phyloP scores from a whole-genome alignment of 2,888 invertebrate genomes.

The Spicauda simplicius region DNA sequence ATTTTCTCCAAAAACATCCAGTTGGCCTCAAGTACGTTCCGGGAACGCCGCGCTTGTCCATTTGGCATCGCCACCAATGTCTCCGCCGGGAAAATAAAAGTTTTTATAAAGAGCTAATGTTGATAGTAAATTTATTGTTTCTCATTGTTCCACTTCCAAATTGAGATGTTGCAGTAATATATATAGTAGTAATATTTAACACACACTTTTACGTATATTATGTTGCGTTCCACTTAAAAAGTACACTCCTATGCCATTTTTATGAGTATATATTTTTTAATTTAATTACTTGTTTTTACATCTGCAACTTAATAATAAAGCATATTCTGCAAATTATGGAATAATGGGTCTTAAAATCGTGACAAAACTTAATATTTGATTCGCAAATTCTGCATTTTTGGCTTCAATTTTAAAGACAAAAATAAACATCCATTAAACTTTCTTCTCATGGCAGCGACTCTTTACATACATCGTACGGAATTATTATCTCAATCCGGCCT shows the following conservation, averaged over 20 bases:
- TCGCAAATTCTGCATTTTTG: background rate
- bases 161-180: background rate
- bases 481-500: slow-evolving; percentile 3
- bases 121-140: background rate
- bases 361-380: background rate
- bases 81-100: slow-evolving; percentile 5
- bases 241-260: too few relatives aligned
- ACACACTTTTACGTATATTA: too few relatives aligned
- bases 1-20: slow-evolving; percentile 55
- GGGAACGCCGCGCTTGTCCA: slow-evolving; percentile 40
- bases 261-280: too few relatives aligned
- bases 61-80: slow-evolving; percentile 41
- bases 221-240: too few relatives aligned
- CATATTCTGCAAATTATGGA: too few relatives aligned
- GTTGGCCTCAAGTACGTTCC: slow-evolving; percentile 40
- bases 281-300: too few relatives aligned
- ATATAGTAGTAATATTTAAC: too few relatives aligned
- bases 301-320: too few relatives aligned
- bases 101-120: background rate
- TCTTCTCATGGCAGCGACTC: slow-evolving; percentile 14
- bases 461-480: background rate
- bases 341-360: too few relatives aligned
- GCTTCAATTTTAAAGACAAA: background rate
- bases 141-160: background rate
- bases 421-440: slow-evolving; percentile 5